phyloP scores from a whole-genome alignment of 1,140 invertebrate genomes.

The Belonocnema kinseyi region DNA sequence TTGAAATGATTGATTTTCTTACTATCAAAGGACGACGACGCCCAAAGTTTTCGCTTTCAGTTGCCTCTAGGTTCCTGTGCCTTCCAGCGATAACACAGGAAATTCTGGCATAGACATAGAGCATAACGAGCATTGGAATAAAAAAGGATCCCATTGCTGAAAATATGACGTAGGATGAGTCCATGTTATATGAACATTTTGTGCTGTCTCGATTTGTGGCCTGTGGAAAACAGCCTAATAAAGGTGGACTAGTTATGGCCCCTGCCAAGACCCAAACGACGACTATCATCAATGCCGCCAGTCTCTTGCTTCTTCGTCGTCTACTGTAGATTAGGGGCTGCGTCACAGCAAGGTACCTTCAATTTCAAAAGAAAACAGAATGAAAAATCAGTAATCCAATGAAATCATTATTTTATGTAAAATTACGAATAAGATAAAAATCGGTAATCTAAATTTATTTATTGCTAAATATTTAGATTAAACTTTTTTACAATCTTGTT shows the following conservation, averaged over 20 bases:
- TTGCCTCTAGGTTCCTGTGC: slow-evolving; percentile 72
- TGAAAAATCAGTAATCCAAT: slow-evolving; percentile 68
- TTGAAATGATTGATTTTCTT: neutral
- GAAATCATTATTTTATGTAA: no score
- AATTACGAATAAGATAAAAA: no score
- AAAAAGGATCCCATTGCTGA: slow-evolving; percentile 97
- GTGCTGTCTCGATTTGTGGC: slow-evolving; percentile 54
- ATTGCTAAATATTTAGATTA: no score
- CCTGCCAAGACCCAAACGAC: slow-evolving; percentile 89
- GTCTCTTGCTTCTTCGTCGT: slow-evolving; percentile 84
- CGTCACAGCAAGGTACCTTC: slow-evolving; percentile 89
- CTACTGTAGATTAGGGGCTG: slow-evolving; percentile 88
- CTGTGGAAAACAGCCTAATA: slow-evolving; percentile 82
- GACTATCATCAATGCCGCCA: slow-evolving; percentile 87
- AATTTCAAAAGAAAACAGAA: slow-evolving; percentile 25
- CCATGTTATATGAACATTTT: slow-evolving; percentile 85
- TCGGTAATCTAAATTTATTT: no score
- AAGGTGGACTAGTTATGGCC: slow-evolving; percentile 89
- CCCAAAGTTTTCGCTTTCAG: slow-evolving; percentile 39
- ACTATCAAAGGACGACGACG: slow-evolving; percentile 47
- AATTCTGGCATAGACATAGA: slow-evolving; percentile 97
- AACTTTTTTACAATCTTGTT: no score
- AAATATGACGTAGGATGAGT: slow-evolving; percentile 91
- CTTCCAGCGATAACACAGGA: slow-evolving; percentile 88
- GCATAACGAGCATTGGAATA: slow-evolving; percentile 96